Conservation (phyloP, 2,888 invertebrate species). For the Acholoe squamosa region DNA sequence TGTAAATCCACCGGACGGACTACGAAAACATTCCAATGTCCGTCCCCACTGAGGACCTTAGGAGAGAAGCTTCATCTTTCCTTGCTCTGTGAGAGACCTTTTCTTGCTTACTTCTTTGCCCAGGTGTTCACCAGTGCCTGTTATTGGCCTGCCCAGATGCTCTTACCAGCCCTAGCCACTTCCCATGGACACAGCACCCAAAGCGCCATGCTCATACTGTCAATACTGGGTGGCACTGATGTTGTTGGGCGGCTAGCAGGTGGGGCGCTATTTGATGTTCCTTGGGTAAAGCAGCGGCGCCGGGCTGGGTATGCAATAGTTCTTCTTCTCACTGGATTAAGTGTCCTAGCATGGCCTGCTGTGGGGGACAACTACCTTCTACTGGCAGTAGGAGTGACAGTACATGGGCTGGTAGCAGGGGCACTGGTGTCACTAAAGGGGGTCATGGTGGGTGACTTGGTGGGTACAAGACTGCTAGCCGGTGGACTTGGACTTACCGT, state of each 20-base stretch:
- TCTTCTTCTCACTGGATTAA: background rate
- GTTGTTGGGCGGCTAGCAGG: background rate
- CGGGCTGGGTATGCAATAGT: background rate
- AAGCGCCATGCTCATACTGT: background rate
- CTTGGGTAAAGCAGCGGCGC: background rate
- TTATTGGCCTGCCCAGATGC: conserved; percentile 52
- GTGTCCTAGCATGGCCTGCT: background rate
- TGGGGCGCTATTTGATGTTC: background rate
- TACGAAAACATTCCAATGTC: background rate
- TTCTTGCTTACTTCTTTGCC: conserved; percentile 31
- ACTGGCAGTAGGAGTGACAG: conserved; percentile 69
- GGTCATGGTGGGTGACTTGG: conserved; percentile 73
- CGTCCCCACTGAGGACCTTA: background rate
- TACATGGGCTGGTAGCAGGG: conserved; percentile 72
- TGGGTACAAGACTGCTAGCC: conserved; percentile 73
- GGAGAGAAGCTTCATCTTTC: background rate
- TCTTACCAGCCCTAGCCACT: conserved; percentile 51
- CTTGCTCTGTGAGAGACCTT: background rate
- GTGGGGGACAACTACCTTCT: background rate
- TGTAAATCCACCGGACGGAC: background rate
- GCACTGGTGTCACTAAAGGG: conserved; percentile 74
- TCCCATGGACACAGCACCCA: background rate
- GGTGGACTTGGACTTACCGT: conserved; percentile 74
- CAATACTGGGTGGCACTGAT: background rate
- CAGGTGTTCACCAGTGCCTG: conserved; percentile 40